phyloP scores from a whole-genome alignment of 1,140 invertebrate genomes.

The Gonatopus flavifemur region DNA sequence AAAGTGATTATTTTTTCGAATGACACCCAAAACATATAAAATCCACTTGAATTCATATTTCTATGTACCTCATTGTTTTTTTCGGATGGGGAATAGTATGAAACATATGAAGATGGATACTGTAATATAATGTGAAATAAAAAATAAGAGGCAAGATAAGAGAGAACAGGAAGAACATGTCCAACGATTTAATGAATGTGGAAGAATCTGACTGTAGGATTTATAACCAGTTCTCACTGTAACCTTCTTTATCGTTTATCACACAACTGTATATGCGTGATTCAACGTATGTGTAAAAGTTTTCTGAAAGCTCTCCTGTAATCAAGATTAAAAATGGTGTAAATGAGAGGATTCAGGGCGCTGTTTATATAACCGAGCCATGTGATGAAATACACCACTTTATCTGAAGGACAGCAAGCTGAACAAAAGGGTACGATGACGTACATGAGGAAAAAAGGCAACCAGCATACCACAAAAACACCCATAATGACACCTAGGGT shows the following conservation, averaged over 20 bases:
- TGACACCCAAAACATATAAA: no score
- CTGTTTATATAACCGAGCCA: constrained; percentile 99
- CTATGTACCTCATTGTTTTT: no score
- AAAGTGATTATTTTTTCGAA: no score
- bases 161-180: background rate
- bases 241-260: no score
- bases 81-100: no score
- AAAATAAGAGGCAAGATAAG: background rate
- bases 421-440: constrained; percentile 86
- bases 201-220: background rate
- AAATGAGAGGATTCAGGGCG: constrained; percentile 95
- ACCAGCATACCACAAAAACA: constrained; percentile 94
- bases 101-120: no score
- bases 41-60: no score
- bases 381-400: constrained; percentile 85
- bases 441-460: constrained; percentile 96
- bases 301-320: constrained; percentile 92
- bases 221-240: no score
- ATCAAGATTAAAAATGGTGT: constrained; percentile 97
- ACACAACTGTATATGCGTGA: no score
- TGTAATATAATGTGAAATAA: background rate
- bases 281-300: constrained; percentile 70
- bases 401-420: constrained; percentile 75
- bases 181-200: background rate
- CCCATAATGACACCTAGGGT: constrained; percentile 94